Evolutionary conservation across 2,113 vertebrate genomes (phyloP).

Genomic region (Petrocephalus zakoni): DNA sequence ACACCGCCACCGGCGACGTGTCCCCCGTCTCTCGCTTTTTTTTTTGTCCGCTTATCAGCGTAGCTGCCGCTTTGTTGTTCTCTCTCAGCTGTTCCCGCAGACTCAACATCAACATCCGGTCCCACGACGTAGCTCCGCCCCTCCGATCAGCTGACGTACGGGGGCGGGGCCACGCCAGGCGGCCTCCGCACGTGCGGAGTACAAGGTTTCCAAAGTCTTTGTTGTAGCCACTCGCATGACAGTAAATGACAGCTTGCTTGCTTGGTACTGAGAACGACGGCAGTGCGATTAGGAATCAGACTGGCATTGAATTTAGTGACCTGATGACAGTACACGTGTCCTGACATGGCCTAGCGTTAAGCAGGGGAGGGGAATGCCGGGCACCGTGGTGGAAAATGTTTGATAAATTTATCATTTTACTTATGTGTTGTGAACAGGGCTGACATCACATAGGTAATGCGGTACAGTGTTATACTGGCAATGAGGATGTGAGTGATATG

Average conservation of each 20-base stretch:
- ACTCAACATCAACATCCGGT: conserved; percentile 54
- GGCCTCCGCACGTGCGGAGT: background rate
- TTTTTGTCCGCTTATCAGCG: background rate
- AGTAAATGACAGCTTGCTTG: too few species aligned
- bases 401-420: background rate
- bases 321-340: background rate
- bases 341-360: background rate
- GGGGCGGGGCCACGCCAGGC: background rate
- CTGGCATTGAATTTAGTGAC: background rate
- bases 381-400: background rate
- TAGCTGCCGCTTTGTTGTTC: conserved; percentile 51
- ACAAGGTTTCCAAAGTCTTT: background rate
- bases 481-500: background rate
- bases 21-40: background rate
- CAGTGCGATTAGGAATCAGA: background rate
- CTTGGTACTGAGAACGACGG: background rate
- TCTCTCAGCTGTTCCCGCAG: conserved; percentile 57
- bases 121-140: background rate
- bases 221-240: background rate
- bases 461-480: background rate
- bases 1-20: background rate
- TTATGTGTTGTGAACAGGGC: background rate
- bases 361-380: background rate
- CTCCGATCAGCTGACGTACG: background rate
- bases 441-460: background rate